Percentiles rank a stretch among this genome's conserved stretches.
Evolutionary conservation across 1,140 invertebrate species (phyloP).

Genomic region (Diachasmimorpha longicaudata): DNA sequence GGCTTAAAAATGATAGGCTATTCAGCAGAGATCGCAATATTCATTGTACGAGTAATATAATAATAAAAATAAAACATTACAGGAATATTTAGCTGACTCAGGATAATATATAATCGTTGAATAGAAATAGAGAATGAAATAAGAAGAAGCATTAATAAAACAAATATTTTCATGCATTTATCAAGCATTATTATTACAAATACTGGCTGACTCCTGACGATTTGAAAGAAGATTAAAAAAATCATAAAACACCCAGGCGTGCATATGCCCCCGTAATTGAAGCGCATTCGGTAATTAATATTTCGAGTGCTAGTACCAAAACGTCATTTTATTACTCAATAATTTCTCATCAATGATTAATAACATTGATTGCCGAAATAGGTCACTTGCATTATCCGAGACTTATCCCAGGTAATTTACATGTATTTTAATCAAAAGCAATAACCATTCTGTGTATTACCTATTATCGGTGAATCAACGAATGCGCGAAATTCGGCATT

Average conservation of each 20-base stretch:
- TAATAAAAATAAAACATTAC: slow-evolving; percentile 30
- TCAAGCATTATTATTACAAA: slow-evolving; percentile 85
- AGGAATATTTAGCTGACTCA: slow-evolving; percentile 29
- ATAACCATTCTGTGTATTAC: background rate
- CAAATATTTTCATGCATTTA: slow-evolving; percentile 79
- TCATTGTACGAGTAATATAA: slow-evolving; percentile 30
- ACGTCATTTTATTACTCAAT: no score
- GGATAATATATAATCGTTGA: slow-evolving; percentile 25
- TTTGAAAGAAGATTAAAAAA: slow-evolving; percentile 7
- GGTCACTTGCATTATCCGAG: background rate
- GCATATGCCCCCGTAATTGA: slow-evolving; percentile 54
- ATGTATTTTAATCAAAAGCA: background rate
- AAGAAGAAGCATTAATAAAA: slow-evolving; percentile 81
- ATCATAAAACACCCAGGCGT: slow-evolving; percentile 45
- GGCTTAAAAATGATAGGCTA: slow-evolving; percentile 31
- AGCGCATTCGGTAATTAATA: slow-evolving; percentile 57
- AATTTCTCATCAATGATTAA: background rate
- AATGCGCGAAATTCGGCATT: slow-evolving; percentile 54
- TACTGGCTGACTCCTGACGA: slow-evolving; percentile 71
- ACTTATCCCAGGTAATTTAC: background rate
- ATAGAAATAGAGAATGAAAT: slow-evolving; percentile 63
- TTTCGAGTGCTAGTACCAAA: background rate
- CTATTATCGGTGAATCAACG: slow-evolving; percentile 23
- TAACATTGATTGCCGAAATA: background rate
- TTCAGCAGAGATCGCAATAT: slow-evolving; percentile 29